Percentiles rank a stretch among this genome's conserved stretches.
Conservation (phyloP, 1,140 invertebrate genomes). For the Whitmania pigra region DNA sequence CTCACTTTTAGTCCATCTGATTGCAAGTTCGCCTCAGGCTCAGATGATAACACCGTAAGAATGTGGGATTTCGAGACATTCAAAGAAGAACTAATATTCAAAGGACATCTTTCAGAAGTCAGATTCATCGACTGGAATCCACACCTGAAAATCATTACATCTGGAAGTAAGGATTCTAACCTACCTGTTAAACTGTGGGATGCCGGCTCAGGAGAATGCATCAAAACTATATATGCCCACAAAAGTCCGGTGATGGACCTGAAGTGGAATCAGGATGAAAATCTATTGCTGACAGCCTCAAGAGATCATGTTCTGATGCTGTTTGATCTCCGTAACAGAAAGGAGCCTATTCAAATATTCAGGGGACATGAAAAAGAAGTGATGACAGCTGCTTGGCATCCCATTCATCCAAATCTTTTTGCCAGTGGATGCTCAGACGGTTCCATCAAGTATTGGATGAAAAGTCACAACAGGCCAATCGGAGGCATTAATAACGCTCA, state of each 20-base stretch:
- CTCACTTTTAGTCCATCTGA: constrained; percentile 51
- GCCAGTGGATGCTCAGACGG: constrained; percentile 92
- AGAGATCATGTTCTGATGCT: constrained; percentile 92
- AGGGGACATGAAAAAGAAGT: constrained; percentile 96
- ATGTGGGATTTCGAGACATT: constrained; percentile 97
- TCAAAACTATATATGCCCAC: constrained; percentile 79
- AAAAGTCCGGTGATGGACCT: constrained; percentile 98
- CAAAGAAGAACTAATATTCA: constrained; percentile 82
- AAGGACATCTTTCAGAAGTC: constrained; percentile 96
- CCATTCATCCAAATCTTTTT: constrained; percentile 86
- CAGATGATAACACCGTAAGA: constrained; percentile 91
- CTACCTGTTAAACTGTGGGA: constrained; percentile 99
- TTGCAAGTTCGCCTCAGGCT: constrained; percentile 94
- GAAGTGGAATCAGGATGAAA: constrained; percentile 97
- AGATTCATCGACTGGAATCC: constrained; percentile 99
- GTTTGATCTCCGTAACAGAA: constrained; percentile 88
- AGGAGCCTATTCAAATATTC: constrained; percentile 83
- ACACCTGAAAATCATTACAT: constrained; percentile 85
- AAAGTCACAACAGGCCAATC: constrained; percentile 92
- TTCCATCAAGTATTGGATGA: constrained; percentile 93
- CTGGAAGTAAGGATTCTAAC: constrained; percentile 98
- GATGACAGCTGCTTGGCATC: constrained; percentile 90
- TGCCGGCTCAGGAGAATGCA: constrained; percentile 73
- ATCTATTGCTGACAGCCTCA: constrained; percentile 96
- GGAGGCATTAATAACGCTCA: constrained; percentile 94